Conservation (phyloP, 2,113 vertebrate genomes). For the Crotalus horridus region DNA sequence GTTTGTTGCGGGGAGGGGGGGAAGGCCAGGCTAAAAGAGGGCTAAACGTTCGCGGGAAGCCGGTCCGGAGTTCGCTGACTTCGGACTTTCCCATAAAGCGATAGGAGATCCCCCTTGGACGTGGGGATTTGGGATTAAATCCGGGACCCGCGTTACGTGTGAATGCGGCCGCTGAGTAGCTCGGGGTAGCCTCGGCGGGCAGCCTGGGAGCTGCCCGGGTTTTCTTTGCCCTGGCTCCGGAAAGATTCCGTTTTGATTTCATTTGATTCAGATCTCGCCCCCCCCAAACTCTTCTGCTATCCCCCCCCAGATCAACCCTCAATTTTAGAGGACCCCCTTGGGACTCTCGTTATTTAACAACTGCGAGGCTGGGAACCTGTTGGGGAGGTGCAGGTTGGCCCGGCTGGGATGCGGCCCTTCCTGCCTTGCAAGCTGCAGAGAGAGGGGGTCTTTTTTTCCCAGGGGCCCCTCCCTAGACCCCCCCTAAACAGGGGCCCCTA, state of each 20-base stretch:
- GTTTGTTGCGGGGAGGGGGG: neutral
- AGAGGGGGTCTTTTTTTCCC: neutral
- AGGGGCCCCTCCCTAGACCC: neutral
- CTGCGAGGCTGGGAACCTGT: neutral
- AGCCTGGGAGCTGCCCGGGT: neutral
- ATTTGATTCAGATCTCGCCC: neutral
- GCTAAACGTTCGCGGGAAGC: neutral
- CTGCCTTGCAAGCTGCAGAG: neutral
- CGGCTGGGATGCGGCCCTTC: neutral
- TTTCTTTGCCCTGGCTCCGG: neutral
- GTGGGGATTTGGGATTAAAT: neutral
- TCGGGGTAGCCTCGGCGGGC: fast-evolving
- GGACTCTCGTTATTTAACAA: neutral
- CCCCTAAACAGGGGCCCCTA: too few relatives aligned
- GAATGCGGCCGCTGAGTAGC: neutral
- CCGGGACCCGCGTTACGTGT: neutral
- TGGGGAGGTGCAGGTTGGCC: fast-evolving
- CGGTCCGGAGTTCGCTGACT: neutral
- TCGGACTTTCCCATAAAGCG: neutral
- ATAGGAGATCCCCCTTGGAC: neutral
- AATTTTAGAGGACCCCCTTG: neutral
- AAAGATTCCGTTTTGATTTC: neutral
- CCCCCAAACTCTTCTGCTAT: neutral
- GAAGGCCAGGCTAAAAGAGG: neutral
- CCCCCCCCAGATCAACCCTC: neutral